These are phyloP conservation scores for Lutjanus erythropterus DNA, from an alignment of 2,113 vertebrate genomes.

Conservation along the genomic window DNA sequence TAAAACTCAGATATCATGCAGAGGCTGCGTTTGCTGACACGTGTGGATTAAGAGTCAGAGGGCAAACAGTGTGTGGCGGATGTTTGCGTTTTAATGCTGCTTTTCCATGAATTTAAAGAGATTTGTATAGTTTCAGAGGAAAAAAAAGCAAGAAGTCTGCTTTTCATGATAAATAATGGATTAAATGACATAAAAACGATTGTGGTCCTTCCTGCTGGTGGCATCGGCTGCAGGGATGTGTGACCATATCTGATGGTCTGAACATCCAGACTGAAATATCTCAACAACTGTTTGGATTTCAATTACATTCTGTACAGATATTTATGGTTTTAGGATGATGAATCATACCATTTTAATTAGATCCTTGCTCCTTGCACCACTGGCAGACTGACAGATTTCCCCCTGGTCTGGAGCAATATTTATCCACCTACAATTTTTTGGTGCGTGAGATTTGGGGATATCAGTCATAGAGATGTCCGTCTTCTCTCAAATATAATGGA, in stretches of 20 bases:
- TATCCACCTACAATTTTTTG: too few species aligned
- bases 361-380: too few species aligned
- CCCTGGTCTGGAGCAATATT: too few species aligned
- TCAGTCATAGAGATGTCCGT: too few species aligned
- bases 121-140: conserved; percentile 39
- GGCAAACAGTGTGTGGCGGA: neutral
- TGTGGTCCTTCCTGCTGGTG: neutral
- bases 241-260: neutral
- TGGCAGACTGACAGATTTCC: too few species aligned
- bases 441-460: too few species aligned
- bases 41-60: conserved; percentile 52
- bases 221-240: neutral
- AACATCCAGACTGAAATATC: too few species aligned
- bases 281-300: too few species aligned
- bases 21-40: conserved; percentile 18
- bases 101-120: conserved; percentile 37
- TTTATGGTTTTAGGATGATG: neutral
- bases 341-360: neutral
- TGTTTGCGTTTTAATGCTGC: conserved; percentile 1
- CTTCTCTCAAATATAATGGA: too few species aligned
- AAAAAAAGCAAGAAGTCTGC: neutral
- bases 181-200: conserved; percentile 23
- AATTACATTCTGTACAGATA: neutral
- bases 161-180: conserved; percentile 37
- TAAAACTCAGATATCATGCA: conserved; percentile 44